Evolutionary conservation across 30 jellyfish, hydroid and myxozoan species (phyloP).

Genomic region (Cassiopea andromeda): DNA sequence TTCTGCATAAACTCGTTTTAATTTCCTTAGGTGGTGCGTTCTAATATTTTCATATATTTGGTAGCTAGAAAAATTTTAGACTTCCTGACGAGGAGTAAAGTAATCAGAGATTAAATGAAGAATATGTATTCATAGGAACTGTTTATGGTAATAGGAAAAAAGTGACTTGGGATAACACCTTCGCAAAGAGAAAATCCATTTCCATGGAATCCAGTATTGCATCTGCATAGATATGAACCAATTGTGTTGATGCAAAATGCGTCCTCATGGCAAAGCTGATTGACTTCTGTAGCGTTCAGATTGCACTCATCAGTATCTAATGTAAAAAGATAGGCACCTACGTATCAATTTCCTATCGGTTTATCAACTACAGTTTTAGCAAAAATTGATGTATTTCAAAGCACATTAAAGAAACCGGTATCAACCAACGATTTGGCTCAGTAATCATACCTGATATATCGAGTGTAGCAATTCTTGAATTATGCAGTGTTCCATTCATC

Average conservation of each 20-base stretch:
- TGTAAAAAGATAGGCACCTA: background rate
- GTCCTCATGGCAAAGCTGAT: conserved; percentile 44
- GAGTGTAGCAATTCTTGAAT: conserved; percentile 77
- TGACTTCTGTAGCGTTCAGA: conserved; percentile 23
- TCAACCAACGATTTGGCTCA: background rate
- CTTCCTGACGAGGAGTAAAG: too few species aligned
- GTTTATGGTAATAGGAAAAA: background rate
- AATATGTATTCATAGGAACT: too few species aligned
- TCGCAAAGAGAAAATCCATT: conserved; percentile 45
- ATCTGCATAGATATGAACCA: conserved; percentile 61
- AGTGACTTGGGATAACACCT: conserved; percentile 7
- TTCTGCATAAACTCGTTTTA: too few species aligned
- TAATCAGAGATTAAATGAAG: too few species aligned
- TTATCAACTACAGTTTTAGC: too few species aligned
- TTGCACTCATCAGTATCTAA: conserved; percentile 66
- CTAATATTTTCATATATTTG: too few species aligned
- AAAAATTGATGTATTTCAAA: background rate
- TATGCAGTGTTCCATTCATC: conserved; percentile 50
- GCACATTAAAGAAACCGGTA: background rate
- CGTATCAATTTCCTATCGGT: too few species aligned
- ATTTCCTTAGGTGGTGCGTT: too few species aligned
- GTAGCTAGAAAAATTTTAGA: too few species aligned
- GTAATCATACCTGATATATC: conserved; percentile 75
- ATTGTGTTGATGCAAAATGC: conserved; percentile 62
- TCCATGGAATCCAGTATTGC: conserved; percentile 63